Base-by-base conservation (phyloP, 1,140 invertebrate species). In the Metopolophium dirhodum region DNA sequence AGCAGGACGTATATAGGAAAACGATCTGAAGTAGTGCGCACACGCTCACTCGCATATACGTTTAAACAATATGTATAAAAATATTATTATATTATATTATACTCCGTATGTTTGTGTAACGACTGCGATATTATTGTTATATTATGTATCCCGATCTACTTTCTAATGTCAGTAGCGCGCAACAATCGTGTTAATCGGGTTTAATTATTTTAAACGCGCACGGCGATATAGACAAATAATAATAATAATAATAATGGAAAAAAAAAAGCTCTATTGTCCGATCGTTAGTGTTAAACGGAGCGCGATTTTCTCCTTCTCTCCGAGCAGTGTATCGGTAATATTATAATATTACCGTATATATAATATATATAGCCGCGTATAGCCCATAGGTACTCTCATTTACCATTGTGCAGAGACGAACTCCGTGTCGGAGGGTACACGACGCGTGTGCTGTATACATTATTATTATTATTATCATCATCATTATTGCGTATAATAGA, bases 111-210 rank as follows among this genome's bases (percentile, higher is more conserved):
- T 47, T 85, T 85, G n/a, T 54, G 47, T 89, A 57, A 89, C 35
- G 35, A 89, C 41, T 41, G 4, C 88, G 88, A 89, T 35, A 51
- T 47, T 30, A 88, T 49, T 26, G 51, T 30, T 22, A 87, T 54
- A 37, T 1, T 37, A 0, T 37, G 37, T 47, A n/a, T 47, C 22
- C 7, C 51, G 49, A 89, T 89, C 49, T 85, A 93, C 91, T 93
- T 93, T 93, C 91, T 93, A 93, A 85, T 41, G 77, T 93, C 82
- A 93, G 77, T 93, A 86, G 82, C 91, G 91, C 77, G 91, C 91
- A 86, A 93, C 91, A 86, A 57, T 93, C 91, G 91, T 93, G 91
- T 93, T 93, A 86, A 93, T 93, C 82, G 77, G 35, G 49, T 83
- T 82, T 93, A 57, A 57, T 93, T 93, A 93, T 85, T 85, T 93